These are phyloP conservation scores for Asobara japonica DNA, from an alignment of 1,140 invertebrate species.

Conservation along the genomic window DNA sequence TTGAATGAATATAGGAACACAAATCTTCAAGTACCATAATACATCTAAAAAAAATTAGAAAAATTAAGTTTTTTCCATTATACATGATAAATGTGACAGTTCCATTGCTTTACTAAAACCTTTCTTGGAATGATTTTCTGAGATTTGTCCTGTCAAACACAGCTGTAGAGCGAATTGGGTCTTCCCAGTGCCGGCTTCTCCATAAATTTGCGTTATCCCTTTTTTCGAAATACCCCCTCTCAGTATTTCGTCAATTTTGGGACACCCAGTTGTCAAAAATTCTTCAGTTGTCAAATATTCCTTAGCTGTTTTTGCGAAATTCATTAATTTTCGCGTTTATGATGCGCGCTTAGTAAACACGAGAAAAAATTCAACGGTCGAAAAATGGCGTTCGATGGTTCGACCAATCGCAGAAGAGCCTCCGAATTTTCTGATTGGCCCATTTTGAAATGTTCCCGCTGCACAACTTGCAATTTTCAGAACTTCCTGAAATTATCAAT, in stretches of 20 bases:
- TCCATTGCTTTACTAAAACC: slow-evolving; percentile 17
- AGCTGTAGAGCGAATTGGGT: slow-evolving; percentile 86
- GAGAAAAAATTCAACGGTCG: background rate
- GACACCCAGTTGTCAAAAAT: slow-evolving; percentile 72
- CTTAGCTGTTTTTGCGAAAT: slow-evolving; percentile 2
- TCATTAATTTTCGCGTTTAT: background rate
- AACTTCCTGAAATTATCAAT: too few relatives aligned
- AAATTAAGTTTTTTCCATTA: too few relatives aligned
- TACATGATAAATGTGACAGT: too few relatives aligned
- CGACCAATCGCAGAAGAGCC: background rate
- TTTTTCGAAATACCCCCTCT: slow-evolving; percentile 78
- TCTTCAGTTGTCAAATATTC: slow-evolving; percentile 33
- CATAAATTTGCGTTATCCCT: slow-evolving; percentile 85
- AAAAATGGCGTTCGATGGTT: background rate
- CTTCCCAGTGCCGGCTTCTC: slow-evolving; percentile 84
- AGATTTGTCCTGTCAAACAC: slow-evolving; percentile 69
- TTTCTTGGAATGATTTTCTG: slow-evolving; percentile 58
- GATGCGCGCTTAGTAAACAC: background rate
- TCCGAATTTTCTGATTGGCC: background rate
- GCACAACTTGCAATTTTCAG: too few relatives aligned
- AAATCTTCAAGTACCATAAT: too few relatives aligned
- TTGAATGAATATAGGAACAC: too few relatives aligned
- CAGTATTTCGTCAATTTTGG: slow-evolving; percentile 70
- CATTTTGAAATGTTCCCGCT: too few relatives aligned
- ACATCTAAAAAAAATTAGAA: too few relatives aligned